A percentile compares a stretch with the other conserved stretches of the same genome.
These are phyloP conservation scores for Drosophila fulvimacula DNA, from an alignment of 2,888 invertebrate genomes.

Conservation along the genomic window DNA sequence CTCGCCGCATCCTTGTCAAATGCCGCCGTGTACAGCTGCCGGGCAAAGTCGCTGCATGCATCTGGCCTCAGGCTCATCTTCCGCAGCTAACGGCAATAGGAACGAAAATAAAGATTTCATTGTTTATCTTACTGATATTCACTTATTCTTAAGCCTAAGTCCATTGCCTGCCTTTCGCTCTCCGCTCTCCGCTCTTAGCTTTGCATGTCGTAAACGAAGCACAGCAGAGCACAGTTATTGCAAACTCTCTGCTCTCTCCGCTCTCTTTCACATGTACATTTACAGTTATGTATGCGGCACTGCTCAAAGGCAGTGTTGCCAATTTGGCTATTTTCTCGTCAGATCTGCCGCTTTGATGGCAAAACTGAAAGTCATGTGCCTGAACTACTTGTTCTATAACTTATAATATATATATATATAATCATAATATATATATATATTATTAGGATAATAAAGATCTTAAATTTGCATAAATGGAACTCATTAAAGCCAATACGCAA, in stretches of 20 bases:
- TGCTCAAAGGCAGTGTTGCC: not conserved
- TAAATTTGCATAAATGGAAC: not conserved
- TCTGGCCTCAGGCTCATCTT: slow-evolving; percentile 54
- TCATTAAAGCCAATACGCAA: not conserved
- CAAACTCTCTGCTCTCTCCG: too few species aligned
- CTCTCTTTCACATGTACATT: too few species aligned
- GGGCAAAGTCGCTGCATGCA: slow-evolving; percentile 70
- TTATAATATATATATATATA: too few species aligned
- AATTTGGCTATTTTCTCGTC: too few species aligned
- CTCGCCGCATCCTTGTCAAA: slow-evolving; percentile 5
- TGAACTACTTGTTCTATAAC: not conserved
- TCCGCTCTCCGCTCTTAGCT: too few species aligned
- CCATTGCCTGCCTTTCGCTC: too few species aligned
- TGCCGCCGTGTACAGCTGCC: slow-evolving; percentile 64
- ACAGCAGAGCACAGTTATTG: too few species aligned
- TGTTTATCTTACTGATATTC: too few species aligned
- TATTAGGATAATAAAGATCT: slow-evolving; percentile 3
- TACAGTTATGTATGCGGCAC: not conserved
- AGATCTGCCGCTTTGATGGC: too few species aligned
- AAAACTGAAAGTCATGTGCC: not conserved
- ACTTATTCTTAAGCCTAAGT: too few species aligned
- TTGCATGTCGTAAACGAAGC: too few species aligned
- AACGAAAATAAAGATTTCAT: not conserved
- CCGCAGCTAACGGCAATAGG: slow-evolving; percentile 12
- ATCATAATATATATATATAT: too few species aligned